Evolutionary conservation across 2,113 vertebrate genomes (phyloP), one percentile per base, ranked within the genome.

Genomic region (Alligator mississippiensis): DNA sequence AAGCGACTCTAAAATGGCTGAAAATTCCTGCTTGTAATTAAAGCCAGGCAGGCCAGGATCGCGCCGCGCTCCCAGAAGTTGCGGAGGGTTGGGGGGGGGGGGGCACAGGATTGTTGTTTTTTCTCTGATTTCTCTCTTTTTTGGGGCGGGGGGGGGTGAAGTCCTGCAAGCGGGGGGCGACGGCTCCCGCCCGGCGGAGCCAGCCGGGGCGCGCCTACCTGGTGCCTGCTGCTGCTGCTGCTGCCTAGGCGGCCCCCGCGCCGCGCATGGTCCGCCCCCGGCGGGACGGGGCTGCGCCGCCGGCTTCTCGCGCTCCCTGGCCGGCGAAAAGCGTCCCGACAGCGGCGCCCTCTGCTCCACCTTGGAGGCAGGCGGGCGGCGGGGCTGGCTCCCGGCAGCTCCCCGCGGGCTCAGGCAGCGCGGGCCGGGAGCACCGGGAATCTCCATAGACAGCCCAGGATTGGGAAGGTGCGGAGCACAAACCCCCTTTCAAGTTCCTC

Each of bases 401-500:
- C 38, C 38, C 38, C 38, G 38, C 38, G 38, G 98, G 98, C 98
- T 96, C 97, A 96, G 96, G 96, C 94, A 94, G 95, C 96, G 97
- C 97, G 94, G 96, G 97, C 95, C 95, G 96, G 94, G 97, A 98
- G 96, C 97, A 94, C 95, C 97, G 97, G 94, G 96, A 96, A 97
- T 98, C 98, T 98, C 98, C 98, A 99, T 99, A 98, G 97, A 98
- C 97, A 98, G 97, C 97, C 98, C 92, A 97, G 98, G 98, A 98
- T 98, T 98, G 98, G 97, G 98, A 97, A 98, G 97, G 98, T 98
- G 97, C 97, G 97, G 97, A 93, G 97, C 96, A 96, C 97, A 97
- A 97, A 97, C 96, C 97, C 97, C 98, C 97, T 96, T 97, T 96
- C 98, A 97, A 97, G 97, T 97, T 97, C 95, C 97, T 97, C 97